phyloP scores from a whole-genome alignment of 2,888 invertebrate species.

The Tipula unca region DNA sequence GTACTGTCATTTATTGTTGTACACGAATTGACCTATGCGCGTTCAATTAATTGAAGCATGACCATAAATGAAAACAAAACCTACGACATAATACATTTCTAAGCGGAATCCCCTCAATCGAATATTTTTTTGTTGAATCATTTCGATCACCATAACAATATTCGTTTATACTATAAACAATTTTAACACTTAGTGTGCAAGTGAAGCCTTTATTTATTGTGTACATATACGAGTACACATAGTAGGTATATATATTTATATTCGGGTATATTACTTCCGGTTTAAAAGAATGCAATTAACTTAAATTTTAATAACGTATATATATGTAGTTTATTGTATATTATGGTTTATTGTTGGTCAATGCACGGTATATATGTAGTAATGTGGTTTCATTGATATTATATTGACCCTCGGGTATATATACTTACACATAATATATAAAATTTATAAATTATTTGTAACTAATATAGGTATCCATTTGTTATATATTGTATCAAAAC shows the following conservation, averaged over 20 bases:
- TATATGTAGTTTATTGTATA: not conserved
- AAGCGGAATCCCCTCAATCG: not conserved
- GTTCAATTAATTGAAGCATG: not conserved
- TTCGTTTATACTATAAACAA: not conserved
- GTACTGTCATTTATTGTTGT: not conserved
- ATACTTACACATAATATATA: too few species aligned
- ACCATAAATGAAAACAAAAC: not conserved
- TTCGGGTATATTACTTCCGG: not conserved
- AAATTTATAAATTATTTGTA: not conserved
- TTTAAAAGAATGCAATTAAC: not conserved
- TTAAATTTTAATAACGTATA: not conserved
- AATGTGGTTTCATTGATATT: not conserved
- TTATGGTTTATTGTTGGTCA: not conserved
- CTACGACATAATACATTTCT: not conserved
- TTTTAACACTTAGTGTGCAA: not conserved
- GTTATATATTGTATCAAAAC: not conserved
- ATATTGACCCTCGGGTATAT: not conserved
- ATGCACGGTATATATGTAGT: not conserved
- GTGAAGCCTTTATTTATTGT: not conserved
- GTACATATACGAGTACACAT: not conserved
- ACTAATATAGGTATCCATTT: not conserved
- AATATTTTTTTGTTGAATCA: not conserved
- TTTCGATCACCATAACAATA: not conserved
- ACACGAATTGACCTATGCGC: not conserved
- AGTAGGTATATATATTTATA: not conserved